These are phyloP conservation scores for Drosophila ustulata DNA, from an alignment of 2,888 invertebrate species.

Conservation along the genomic window DNA sequence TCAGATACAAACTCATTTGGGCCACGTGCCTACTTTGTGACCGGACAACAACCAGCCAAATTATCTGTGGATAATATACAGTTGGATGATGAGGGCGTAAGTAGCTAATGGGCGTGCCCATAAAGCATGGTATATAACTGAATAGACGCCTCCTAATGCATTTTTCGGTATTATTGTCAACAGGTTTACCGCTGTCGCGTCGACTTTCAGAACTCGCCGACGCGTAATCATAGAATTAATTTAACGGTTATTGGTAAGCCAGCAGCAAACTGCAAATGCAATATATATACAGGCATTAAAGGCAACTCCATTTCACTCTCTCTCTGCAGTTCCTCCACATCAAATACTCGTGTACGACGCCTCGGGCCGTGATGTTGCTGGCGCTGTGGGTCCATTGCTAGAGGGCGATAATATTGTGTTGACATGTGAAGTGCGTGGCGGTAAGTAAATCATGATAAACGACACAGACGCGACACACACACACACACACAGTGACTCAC, in stretches of 20 bases:
- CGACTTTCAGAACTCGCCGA: conserved; percentile 95
- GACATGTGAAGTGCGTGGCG: conserved; percentile 95
- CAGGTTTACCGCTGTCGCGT: conserved; percentile 93
- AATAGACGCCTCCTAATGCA: conserved; percentile 39
- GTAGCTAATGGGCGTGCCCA: conserved; percentile 42
- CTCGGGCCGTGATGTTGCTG: conserved; percentile 92
- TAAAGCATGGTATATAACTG: conserved; percentile 11
- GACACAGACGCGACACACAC: conserved; percentile 62
- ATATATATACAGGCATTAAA: conserved; percentile 56
- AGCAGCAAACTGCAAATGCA: conserved; percentile 43
- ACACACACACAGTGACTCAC: conserved; percentile 32
- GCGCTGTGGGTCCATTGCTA: conserved; percentile 92
- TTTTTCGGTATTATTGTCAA: conserved; percentile 35
- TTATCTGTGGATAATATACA: conserved; percentile 93
- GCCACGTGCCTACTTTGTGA: conserved; percentile 93
- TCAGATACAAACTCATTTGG: conserved; percentile 94
- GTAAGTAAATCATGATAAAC: conserved; percentile 87
- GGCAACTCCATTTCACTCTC: conserved; percentile 18
- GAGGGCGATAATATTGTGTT: conserved; percentile 93
- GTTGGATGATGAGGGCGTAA: conserved; percentile 92
- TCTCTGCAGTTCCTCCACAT: conserved; percentile 92
- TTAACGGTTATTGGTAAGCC: conserved; percentile 95
- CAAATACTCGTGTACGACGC: conserved; percentile 93
- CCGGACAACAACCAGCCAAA: conserved; percentile 92
- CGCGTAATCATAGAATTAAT: conserved; percentile 94